These are phyloP conservation scores for Cephonodes hylas DNA, from an alignment of 2,888 invertebrate species.

Conservation along the genomic window DNA sequence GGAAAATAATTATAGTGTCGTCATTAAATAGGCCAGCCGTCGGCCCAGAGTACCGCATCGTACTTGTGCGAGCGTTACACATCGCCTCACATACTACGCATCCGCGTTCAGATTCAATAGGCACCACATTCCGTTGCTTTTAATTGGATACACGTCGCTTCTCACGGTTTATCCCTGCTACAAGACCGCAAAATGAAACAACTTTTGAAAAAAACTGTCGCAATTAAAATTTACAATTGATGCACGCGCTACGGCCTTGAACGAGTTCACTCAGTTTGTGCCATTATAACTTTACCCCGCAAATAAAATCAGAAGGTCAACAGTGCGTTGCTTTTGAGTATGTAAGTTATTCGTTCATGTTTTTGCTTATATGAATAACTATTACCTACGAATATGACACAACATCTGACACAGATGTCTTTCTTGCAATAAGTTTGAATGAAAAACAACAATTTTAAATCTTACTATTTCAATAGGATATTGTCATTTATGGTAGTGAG, in stretches of 20 bases:
- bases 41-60: background rate
- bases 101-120: slow-evolving; percentile 45
- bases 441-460: too few relatives aligned
- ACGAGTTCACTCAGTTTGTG: background rate
- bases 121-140: slow-evolving; percentile 45
- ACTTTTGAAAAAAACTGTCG: slow-evolving; percentile 44
- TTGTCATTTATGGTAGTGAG: too few relatives aligned
- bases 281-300: background rate
- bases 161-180: slow-evolving; percentile 38
- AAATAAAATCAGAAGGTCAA: background rate
- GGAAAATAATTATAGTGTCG: background rate
- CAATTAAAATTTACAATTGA: slow-evolving; percentile 45
- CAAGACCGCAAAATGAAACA: slow-evolving; percentile 55
- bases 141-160: slow-evolving; percentile 59
- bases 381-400: too few relatives aligned
- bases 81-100: background rate
- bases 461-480: too few relatives aligned
- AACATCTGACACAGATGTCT: too few relatives aligned
- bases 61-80: background rate
- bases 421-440: too few relatives aligned
- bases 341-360: background rate
- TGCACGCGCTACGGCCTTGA: background rate
- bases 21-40: background rate
- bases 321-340: background rate
- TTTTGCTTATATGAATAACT: too few relatives aligned